Conservation (phyloP, 2,113 vertebrate species). For the Scomber colias region DNA sequence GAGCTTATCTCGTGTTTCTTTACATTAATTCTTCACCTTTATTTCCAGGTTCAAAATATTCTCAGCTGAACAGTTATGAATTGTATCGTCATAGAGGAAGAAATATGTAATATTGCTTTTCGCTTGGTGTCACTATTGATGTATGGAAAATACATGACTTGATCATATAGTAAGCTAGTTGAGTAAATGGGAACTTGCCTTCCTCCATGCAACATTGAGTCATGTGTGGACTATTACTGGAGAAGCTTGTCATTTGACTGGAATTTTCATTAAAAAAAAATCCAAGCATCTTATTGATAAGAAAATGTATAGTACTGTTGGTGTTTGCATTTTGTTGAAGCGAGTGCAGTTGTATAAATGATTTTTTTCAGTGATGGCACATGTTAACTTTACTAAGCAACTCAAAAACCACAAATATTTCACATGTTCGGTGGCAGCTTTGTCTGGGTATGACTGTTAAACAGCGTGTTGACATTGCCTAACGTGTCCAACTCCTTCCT, state of each 20-base stretch:
- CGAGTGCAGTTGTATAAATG: conserved; percentile 9
- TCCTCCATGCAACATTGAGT: too few species aligned
- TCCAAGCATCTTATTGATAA: too few species aligned
- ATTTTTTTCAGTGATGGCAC: not conserved
- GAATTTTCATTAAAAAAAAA: too few species aligned
- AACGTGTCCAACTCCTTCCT: not conserved
- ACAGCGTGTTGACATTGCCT: not conserved
- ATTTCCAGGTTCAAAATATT: not conserved
- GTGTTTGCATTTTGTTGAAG: not conserved
- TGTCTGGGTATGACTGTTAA: not conserved
- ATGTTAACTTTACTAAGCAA: not conserved
- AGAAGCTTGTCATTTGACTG: too few species aligned
- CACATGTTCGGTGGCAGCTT: not conserved
- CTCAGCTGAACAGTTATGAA: not conserved
- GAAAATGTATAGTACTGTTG: not conserved
- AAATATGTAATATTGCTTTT: not conserved
- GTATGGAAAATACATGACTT: too few species aligned
- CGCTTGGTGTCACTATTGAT: too few species aligned
- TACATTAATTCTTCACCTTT: not conserved
- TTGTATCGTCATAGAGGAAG: not conserved
- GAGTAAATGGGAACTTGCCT: too few species aligned
- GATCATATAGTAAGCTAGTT: too few species aligned
- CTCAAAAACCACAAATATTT: not conserved
- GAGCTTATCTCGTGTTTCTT: not conserved
- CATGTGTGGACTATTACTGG: too few species aligned